phyloP scores from a whole-genome alignment of 1,140 invertebrate genomes.

The Zelostemma sp. region DNA sequence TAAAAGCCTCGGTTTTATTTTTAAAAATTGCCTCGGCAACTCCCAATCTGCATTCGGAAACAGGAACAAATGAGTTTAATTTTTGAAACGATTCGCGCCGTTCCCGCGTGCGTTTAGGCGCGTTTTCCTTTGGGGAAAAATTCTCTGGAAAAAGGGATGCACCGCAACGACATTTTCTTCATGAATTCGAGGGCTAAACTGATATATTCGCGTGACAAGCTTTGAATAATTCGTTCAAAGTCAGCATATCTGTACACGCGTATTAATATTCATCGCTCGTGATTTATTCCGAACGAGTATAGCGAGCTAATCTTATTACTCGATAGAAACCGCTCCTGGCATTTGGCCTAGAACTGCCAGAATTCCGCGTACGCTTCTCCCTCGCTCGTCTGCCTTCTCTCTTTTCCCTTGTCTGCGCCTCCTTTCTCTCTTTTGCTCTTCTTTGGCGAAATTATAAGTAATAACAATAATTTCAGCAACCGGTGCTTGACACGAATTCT shows the following conservation, averaged over 20 bases:
- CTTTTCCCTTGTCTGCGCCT: background rate
- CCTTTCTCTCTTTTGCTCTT: constrained; percentile 2
- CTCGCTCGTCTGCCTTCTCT: background rate
- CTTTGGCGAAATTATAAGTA: constrained; percentile 19
- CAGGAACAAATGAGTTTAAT: background rate
- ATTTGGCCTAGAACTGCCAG: constrained; percentile 20
- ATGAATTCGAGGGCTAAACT: background rate
- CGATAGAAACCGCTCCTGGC: constrained; percentile 17
- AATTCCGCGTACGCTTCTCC: constrained; percentile 7
- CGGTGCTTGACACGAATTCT: constrained; percentile 22
- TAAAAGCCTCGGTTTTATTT: constrained; percentile 25
- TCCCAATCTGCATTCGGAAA: constrained; percentile 28
- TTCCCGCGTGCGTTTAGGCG: background rate
- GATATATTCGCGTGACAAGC: constrained; percentile 4
- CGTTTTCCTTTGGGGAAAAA: background rate
- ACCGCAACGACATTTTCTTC: background rate
- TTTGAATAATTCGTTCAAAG: background rate
- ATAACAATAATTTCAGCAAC: constrained; percentile 34
- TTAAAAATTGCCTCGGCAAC: constrained; percentile 21
- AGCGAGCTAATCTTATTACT: constrained; percentile 26
- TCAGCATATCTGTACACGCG: constrained; percentile 6
- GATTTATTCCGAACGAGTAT: constrained; percentile 22
- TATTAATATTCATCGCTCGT: constrained; percentile 38
- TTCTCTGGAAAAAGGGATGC: background rate
- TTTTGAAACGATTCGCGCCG: background rate